Evolutionary conservation across 2,797 vertebrate genomes (phyloP), one percentile per base, ranked within the genome.

Genomic region (Zenarchopterus dispar): DNA sequence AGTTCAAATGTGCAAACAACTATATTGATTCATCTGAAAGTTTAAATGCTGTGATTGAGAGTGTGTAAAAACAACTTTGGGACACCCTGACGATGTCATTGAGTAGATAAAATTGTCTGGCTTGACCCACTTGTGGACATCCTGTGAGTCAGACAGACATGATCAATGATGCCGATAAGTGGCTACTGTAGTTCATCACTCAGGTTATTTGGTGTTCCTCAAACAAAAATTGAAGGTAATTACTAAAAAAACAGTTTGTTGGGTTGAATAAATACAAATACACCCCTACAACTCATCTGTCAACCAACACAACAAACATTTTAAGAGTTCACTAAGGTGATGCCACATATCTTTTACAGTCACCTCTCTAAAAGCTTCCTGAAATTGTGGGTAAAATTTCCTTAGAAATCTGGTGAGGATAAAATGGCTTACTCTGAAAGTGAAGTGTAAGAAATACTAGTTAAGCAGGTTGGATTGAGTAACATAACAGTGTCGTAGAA

Each of bases 391-490:
- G 31, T 9, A 60, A 5, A 8, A 23, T 39, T 45, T 60, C 36
- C 66, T 26, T 53, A 44, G 47, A 57, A 51, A 19, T 48, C 17
- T 36, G n/a, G n/a, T 57, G 59, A 58, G 4, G 49, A 56, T 17
- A 49, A 22, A 36, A 23, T 15, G 7, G 33, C 33, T 59, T 33
- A 15, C 31, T 39, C 61, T 56, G n/a, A 10, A 16, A 22, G 31
- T 2, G 0, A 48, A 3, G 8, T 2, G 18, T 55, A 19, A 50
- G 2, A 33, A 33, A 33, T 33, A 33, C 2, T 33, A 2, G 31
- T 33, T 33, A 17, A 11, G 22, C 17, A 31, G 6, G 3, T 8
- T 33, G 6, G 17, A 13, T 17, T 56, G 44, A 13, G 63, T 21
- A 77, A 62, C 6, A 33, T 1, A 10, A 5, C 4, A 5, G 3